Evolutionary conservation across 2,797 vertebrate genomes (phyloP), one percentile per base, ranked within the genome.

Genomic region (Lophius americanus): DNA sequence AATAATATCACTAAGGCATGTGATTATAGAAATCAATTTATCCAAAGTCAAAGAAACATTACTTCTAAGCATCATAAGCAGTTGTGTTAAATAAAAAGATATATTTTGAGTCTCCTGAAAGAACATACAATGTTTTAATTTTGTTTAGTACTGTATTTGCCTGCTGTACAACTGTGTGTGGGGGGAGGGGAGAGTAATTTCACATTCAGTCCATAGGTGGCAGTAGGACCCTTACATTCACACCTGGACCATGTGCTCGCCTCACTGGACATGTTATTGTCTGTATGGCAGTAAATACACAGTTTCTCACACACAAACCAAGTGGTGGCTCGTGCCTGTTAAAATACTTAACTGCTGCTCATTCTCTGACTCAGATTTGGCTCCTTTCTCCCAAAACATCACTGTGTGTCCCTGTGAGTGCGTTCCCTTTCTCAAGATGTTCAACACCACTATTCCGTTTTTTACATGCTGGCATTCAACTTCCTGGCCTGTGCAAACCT

Each of bases 291-390:
- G 57, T 64, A 70, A 53, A 51, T 54, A 63, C 60, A 37, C 64
- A 11, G 23, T 58, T 60, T 47, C 54, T 54, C 67, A 51, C 44
- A 66, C 79, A 67, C 69, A 68, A 48, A 61, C 71, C 35, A n/a
- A 76, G 59, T 68, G 66, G 44, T 38, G 54, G 52, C 72, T 77
- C 71, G 78, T 76, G 80, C 63, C 82, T 85, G 82, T 82, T 79
- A 85, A 87, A 88, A 85, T 83, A 80, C 80, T 89, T 78, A 85
- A 87, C 84, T 87, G 75, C 81, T 85, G 13, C 60, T 78, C 84
- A 73, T 89, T 80, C 79, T 86, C 72, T 82, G 85, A 90, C 83
- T 87, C 84, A 87, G 73, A 85, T 89, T 90, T 88, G 77, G 76
- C 79, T 87, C 88, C 61, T 73, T 83, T 70, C 78, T 75, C 64